Percentiles rank a stretch among this genome's conserved stretches.
These are phyloP conservation scores for Ammospiza nelsoni DNA, from an alignment of 2,113 vertebrate genomes.

Conservation along the genomic window DNA sequence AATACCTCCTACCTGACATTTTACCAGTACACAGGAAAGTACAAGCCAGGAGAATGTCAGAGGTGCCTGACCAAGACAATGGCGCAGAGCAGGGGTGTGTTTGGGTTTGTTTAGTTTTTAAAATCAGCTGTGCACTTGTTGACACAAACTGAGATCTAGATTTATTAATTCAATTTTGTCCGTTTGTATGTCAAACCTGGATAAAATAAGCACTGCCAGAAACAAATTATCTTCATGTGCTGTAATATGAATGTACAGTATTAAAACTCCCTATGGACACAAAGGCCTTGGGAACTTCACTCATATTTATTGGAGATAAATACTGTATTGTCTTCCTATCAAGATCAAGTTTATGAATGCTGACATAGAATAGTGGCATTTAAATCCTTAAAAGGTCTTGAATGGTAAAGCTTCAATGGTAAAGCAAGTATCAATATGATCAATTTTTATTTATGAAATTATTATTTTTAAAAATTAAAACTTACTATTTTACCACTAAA, in stretches of 20 bases:
- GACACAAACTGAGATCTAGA: neutral
- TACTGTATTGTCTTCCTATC: conserved; percentile 8
- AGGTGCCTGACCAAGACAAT: neutral
- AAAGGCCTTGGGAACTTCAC: conserved; percentile 16
- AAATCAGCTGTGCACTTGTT: neutral
- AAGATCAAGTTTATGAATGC: conserved; percentile 42
- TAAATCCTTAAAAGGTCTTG: conserved; percentile 30
- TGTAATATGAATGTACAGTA: neutral
- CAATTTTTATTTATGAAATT: conserved; percentile 5
- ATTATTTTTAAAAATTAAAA: neutral
- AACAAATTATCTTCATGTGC: conserved; percentile 24
- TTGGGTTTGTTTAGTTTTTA: neutral
- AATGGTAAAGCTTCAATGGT: conserved; percentile 40
- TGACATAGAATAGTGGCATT: conserved; percentile 49
- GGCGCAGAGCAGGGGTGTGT: neutral
- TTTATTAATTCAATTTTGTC: neutral
- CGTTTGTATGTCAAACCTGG: neutral
- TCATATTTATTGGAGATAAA: conserved; percentile 29
- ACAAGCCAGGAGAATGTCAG: neutral
- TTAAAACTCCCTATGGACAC: neutral
- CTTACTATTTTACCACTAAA: neutral
- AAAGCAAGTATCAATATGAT: conserved; percentile 37
- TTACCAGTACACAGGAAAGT: neutral
- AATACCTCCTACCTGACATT: neutral
- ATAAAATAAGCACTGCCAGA: conserved; percentile 36